Conservation (phyloP, 2,113 vertebrate genomes). For the Hemichromis elongatus region DNA sequence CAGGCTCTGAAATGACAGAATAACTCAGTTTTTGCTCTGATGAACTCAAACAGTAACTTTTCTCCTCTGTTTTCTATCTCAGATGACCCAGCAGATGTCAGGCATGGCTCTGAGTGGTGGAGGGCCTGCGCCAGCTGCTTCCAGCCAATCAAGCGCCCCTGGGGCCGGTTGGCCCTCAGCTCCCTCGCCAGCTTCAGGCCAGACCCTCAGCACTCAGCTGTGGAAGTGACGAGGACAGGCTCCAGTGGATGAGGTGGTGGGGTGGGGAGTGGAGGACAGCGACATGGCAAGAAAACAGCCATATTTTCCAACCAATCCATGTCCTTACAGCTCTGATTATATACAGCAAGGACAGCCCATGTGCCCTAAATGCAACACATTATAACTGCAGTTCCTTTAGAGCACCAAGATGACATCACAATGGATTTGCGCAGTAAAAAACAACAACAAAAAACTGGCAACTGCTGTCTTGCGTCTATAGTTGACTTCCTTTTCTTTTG, state of each 20-base stretch:
- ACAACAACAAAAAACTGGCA: constrained; percentile 67
- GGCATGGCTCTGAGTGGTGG: constrained; percentile 79
- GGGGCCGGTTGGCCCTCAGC: constrained; percentile 75
- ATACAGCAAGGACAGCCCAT: constrained; percentile 61
- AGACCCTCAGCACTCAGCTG: constrained; percentile 96
- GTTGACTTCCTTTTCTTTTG: not conserved
- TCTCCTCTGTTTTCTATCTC: constrained; percentile 11
- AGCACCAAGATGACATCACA: not conserved
- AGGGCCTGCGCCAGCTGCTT: constrained; percentile 66
- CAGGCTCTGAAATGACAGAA: not conserved
- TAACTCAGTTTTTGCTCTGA: not conserved
- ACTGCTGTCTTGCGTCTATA: constrained; percentile 63
- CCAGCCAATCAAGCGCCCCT: constrained; percentile 79
- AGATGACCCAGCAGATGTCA: constrained; percentile 97
- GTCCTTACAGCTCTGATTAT: not conserved
- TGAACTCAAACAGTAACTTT: not conserved
- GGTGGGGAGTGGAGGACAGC: not conserved
- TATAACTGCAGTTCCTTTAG: not conserved
- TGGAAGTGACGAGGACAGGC: constrained; percentile 83
- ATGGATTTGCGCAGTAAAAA: not conserved
- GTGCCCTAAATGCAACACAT: not conserved
- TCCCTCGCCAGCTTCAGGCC: constrained; percentile 78
- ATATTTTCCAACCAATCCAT: not conserved
- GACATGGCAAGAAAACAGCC: not conserved
- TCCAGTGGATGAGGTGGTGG: constrained; percentile 9